phyloP scores from a whole-genome alignment of 2,113 vertebrate genomes.

The Campylomormyrus tamandua region DNA sequence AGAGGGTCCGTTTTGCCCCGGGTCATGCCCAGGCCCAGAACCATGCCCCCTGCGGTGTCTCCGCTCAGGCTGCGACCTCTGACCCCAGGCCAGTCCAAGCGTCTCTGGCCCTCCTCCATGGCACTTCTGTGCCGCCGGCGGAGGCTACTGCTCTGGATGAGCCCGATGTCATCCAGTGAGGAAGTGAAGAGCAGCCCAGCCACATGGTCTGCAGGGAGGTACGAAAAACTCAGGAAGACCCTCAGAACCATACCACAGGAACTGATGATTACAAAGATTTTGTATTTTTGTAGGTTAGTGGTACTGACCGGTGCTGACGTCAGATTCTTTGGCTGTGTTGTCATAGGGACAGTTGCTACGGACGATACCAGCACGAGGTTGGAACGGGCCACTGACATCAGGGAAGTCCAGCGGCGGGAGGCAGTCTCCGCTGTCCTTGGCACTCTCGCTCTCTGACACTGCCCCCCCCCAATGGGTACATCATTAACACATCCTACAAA shows the following conservation, averaged over 20 bases:
- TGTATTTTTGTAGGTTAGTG: constrained; percentile 20
- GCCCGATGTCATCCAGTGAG: constrained; percentile 65
- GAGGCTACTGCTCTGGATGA: constrained; percentile 57
- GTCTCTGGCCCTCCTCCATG: constrained; percentile 59
- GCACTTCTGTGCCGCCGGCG: constrained; percentile 68
- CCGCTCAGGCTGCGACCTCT: constrained; percentile 63
- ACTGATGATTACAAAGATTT: background rate
- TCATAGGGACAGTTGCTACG: constrained; percentile 45
- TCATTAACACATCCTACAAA: background rate
- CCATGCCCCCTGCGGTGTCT: constrained; percentile 51
- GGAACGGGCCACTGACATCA: constrained; percentile 39
- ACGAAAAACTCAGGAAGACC: background rate
- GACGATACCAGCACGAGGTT: constrained; percentile 46
- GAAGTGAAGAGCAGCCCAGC: constrained; percentile 73
- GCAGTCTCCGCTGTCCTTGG: constrained; percentile 55
- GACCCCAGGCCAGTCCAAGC: constrained; percentile 58
- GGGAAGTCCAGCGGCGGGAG: constrained; percentile 50
- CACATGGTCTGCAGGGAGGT: constrained; percentile 58
- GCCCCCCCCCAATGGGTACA: background rate
- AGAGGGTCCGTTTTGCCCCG: constrained; percentile 49
- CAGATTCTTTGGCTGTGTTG: constrained; percentile 36
- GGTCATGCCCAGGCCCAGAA: constrained; percentile 45
- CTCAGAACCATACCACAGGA: background rate
- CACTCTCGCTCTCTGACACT: constrained; percentile 57
- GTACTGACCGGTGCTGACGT: constrained; percentile 41